A percentile compares a stretch with the other conserved stretches of the same genome.
These are phyloP conservation scores for Ceratoteleas bidentatus DNA, from an alignment of 1,140 invertebrate genomes.

Conservation along the genomic window DNA sequence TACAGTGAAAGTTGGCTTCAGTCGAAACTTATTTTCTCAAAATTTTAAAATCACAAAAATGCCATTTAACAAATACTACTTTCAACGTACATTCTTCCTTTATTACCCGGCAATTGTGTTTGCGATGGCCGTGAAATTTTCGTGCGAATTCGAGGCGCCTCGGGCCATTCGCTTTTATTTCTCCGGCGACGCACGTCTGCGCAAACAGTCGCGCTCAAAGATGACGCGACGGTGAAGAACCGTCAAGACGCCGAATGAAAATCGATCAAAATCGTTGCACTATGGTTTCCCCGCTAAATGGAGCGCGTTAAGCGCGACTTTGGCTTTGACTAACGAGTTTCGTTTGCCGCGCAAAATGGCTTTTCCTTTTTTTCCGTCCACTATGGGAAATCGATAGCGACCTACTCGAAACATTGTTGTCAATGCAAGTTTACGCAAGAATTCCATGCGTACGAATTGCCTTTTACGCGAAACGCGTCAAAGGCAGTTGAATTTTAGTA, in stretches of 20 bases:
- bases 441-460: neutral
- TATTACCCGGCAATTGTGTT: constrained; percentile 23
- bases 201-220: neutral
- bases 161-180: neutral
- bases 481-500: constrained; percentile 13
- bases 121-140: constrained; percentile 23
- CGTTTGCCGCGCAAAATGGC: constrained; percentile 21
- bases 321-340: constrained; percentile 10
- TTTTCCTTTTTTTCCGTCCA: constrained; percentile 13
- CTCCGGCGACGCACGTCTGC: no score
- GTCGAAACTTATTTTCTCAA: no score
- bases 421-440: constrained; percentile 22
- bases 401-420: neutral
- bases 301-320: constrained; percentile 29
- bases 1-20: no score
- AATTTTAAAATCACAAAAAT: no score
- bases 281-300: constrained; percentile 45
- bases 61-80: neutral
- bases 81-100: constrained; percentile 8
- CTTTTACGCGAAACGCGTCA: neutral
- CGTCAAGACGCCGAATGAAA: neutral
- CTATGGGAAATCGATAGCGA: constrained; percentile 33
- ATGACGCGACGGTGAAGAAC: neutral
- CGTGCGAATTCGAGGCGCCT: constrained; percentile 19
- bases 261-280: constrained; percentile 33